Percentiles rank a stretch among this genome's conserved stretches.
Conservation (phyloP, 2,113 vertebrate genomes). For the Triplophysa rosa region DNA sequence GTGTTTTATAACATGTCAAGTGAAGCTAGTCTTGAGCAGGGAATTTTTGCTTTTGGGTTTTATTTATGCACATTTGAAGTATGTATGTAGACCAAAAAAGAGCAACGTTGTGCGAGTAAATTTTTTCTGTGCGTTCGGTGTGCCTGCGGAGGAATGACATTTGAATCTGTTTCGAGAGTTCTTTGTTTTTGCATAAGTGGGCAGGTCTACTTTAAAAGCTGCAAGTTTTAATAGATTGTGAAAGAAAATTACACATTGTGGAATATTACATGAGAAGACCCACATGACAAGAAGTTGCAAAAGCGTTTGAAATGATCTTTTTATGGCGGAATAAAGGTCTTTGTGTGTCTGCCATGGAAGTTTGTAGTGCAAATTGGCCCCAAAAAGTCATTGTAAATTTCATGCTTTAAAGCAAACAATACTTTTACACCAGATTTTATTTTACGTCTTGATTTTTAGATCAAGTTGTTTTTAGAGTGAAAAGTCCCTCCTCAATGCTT, state of each 20-base stretch:
- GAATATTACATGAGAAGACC: not conserved
- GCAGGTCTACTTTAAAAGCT: not conserved
- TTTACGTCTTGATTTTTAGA: not conserved
- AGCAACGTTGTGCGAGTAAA: not conserved
- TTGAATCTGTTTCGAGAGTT: not conserved
- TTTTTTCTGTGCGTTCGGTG: constrained; percentile 2
- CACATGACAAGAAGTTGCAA: not conserved
- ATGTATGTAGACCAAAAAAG: constrained; percentile 25
- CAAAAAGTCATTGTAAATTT: not conserved
- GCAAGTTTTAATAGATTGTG: not conserved
- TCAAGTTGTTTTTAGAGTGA: not conserved
- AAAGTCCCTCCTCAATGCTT: not conserved
- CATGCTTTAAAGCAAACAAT: not conserved
- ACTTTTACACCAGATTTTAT: not conserved
- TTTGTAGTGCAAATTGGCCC: not conserved
- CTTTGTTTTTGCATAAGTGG: not conserved
- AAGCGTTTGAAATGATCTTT: not conserved
- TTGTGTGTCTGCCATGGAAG: not conserved
- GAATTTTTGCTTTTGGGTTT: constrained; percentile 35
- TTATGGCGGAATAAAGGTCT: not conserved
- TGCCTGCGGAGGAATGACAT: not conserved
- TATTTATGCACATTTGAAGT: constrained; percentile 33
- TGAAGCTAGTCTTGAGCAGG: constrained; percentile 48
- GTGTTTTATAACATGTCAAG: constrained; percentile 28
- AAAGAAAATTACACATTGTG: not conserved